Evolutionary conservation across 2,888 invertebrate species (phyloP), one percentile per base, ranked within the genome.

Genomic region (Venusia cambrica): DNA sequence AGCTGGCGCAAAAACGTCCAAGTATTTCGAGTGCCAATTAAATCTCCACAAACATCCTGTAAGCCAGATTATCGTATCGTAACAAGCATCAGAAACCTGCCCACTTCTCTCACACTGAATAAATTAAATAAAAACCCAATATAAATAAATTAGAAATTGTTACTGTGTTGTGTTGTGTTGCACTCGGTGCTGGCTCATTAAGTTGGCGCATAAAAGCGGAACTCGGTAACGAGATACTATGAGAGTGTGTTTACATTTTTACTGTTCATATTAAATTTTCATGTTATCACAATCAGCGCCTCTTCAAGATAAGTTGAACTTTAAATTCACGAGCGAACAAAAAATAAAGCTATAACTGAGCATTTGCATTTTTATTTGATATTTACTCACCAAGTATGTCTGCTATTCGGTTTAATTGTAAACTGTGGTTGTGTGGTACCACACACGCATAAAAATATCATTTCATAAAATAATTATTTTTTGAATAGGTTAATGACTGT

Each of bases 1-100:
- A 62, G 62, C 57, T 61, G 62, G 57, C 62, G 64, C 69, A 73
- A 72, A 73, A 74, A 69, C 68, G 64, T 63, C 63, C 61, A 58
- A 65, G 71, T 72, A 77, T 75, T 74, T 70, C 73, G 72, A 72
- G 73, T 78, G 83, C 85, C 85, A 87, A 87, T 87, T 87, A 87
- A 84, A 81, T 66, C 64, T 64, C 62, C 65, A 66, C 75, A 73
- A 81, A 85, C 85, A 85, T 73, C 76, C 83, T 85, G 83, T 85
- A 84, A 75, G 75, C 66, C 69, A 83, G 76, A 84, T 85, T 80
- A 84, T 83, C 78, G 78, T 80, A 84, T 84, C 83, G 74, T 62
- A 67, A 84, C 84, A 81, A 71, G 71, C 71, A 84, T 84, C 84
- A 65, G 70, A 64, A 67, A 73, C 78, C 69, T 73, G 73, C 75